Conservation (phyloP, 2,888 invertebrate genomes). For the Drosophila formosana region DNA sequence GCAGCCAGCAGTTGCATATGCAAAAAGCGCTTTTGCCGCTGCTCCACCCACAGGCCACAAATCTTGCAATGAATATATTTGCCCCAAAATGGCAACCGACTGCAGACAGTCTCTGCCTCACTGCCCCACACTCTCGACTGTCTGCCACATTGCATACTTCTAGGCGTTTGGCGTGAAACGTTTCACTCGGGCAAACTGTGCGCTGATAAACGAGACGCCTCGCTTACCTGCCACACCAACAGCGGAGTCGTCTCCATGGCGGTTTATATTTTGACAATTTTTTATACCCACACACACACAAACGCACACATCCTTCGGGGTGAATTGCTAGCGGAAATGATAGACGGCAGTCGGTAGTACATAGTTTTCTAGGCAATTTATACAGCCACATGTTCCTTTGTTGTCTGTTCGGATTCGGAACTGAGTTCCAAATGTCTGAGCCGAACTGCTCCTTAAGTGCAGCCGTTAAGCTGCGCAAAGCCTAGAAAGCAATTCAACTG, state of each 20-base stretch:
- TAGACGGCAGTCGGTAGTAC: constrained; percentile 75
- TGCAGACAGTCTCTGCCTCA: constrained; percentile 18
- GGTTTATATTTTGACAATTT: constrained; percentile 78
- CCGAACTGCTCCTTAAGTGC: constrained; percentile 32
- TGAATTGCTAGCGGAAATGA: constrained; percentile 83
- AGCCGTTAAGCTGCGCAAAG: constrained; percentile 32
- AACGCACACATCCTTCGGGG: no score
- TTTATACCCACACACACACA: constrained; percentile 12
- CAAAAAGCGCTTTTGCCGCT: constrained; percentile 46
- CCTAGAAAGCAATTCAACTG: constrained; percentile 58
- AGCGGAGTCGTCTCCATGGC: constrained; percentile 24
- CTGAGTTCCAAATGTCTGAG: constrained; percentile 2
- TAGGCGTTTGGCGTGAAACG: constrained; percentile 80
- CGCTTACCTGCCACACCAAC: constrained; percentile 47
- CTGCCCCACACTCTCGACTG: constrained; percentile 8
- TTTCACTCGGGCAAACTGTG: constrained; percentile 46
- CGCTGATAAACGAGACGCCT: constrained; percentile 64
- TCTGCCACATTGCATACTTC: constrained; percentile 64
- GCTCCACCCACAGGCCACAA: constrained; percentile 69
- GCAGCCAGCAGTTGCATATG: constrained; percentile 53
- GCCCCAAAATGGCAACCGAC: constrained; percentile 55
- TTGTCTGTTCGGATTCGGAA: constrained; percentile 56
- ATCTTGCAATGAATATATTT: constrained; percentile 84
- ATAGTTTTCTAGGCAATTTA: constrained; percentile 76
- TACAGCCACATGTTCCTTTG: constrained; percentile 65